Evolutionary conservation across 2,888 invertebrate genomes (phyloP), one percentile per base, ranked within the genome.

Genomic region (Deilephila elpenor): DNA sequence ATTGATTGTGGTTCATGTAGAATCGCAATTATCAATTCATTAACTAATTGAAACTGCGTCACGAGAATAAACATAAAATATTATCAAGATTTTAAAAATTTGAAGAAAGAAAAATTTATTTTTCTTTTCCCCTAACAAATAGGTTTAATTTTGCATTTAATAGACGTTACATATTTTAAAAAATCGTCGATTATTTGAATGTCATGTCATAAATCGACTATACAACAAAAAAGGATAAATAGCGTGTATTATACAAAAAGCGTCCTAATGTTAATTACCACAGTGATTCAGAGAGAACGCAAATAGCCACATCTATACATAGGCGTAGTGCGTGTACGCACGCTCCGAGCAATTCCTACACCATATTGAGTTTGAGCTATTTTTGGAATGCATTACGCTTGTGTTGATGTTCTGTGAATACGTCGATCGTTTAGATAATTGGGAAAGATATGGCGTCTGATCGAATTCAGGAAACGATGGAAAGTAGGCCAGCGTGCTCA

Each of bases 301-400:
- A 77, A 82, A 83, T 83, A 83, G 74, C 75, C 62, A 71, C 73
- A 59, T 67, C 78, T 84, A 81, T 75, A 82, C 78, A 78, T 83
- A 84, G 67, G 61, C 34, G 82, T 83, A 80, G 79, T 79, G 82
- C 82, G 84, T 82, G 75, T 74, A 77, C 80, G 81, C 82, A 77
- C 73, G 72, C 76, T 75, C 62, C 71, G 73, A 70, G 73, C 75
- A 72, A 79, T 78, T 78, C 78, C 79, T 76, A 60, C 78, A 74
- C 84, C 84, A 70, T 82, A 79, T 80, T 78, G 75, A 82, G 82
- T 71, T 73, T 73, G 75, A 56, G 74, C 70, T 75, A 74, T 77
- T 76, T 76, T 75, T 73, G 76, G 73, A 60, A 71, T 44, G 44
- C 61, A 53, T 62, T 62, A 34, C 56, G 32, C 37, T 25, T 64